Conservation (phyloP, 1,140 invertebrate genomes). For the Hesperophylax magnus region DNA sequence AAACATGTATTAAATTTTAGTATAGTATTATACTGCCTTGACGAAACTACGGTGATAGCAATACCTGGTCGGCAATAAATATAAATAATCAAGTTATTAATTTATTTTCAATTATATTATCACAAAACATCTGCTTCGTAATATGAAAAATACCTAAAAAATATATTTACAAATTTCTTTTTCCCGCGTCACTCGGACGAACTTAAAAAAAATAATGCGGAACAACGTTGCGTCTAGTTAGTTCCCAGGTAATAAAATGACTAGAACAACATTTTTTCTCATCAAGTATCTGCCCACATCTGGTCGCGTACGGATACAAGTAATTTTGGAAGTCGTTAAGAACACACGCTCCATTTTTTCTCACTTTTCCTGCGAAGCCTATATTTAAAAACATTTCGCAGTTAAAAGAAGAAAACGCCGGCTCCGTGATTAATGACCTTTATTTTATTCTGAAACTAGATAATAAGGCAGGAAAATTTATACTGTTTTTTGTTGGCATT, state of each 20-base stretch:
- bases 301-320: background rate
- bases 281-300: background rate
- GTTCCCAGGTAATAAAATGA: background rate
- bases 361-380: background rate
- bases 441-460: constrained; percentile 10
- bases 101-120: no score
- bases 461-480: background rate
- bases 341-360: constrained; percentile 11
- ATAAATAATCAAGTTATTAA: no score
- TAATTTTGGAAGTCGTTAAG: constrained; percentile 21
- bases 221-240: no score
- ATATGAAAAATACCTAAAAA: no score
- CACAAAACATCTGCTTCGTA: no score
- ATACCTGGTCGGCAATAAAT: no score
- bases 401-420: constrained; percentile 6
- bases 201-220: no score
- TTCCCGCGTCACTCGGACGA: no score
- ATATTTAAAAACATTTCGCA: constrained; percentile 19
- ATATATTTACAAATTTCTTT: no score
- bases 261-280: background rate
- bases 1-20: no score
- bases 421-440: constrained; percentile 5
- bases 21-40: no score
- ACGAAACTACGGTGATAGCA: no score
- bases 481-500: background rate